Percentiles rank a stretch among this genome's conserved stretches.
Conservation (phyloP, 2,888 invertebrate species). For the Limnephilus lunatus region DNA sequence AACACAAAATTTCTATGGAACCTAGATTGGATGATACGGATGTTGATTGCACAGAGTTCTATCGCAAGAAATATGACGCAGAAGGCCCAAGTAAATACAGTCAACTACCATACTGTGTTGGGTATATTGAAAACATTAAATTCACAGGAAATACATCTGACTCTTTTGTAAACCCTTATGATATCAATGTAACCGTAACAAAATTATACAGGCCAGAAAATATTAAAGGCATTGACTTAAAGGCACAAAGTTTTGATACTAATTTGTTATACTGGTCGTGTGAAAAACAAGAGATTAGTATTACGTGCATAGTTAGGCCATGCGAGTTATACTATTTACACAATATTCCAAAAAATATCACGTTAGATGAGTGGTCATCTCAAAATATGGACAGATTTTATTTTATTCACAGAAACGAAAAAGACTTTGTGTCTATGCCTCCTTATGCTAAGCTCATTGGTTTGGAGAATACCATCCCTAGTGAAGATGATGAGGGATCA, state of each 20-base stretch:
- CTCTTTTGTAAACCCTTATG: constrained; percentile 67
- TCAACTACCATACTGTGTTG: constrained; percentile 50
- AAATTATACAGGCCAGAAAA: constrained; percentile 74
- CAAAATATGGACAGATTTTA: constrained; percentile 72
- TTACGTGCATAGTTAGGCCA: constrained; percentile 70
- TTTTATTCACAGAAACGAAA: constrained; percentile 71
- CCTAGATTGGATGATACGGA: constrained; percentile 40
- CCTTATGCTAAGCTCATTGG: not conserved
- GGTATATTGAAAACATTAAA: constrained; percentile 46
- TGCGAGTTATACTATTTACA: constrained; percentile 72
- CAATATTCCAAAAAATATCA: constrained; percentile 68
- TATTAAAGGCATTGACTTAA: constrained; percentile 69
- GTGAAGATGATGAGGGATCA: not conserved
- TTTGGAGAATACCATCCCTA: not conserved
- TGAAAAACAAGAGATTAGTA: constrained; percentile 69
- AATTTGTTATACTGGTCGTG: constrained; percentile 61
- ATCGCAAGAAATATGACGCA: constrained; percentile 50
- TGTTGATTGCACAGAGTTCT: constrained; percentile 54
- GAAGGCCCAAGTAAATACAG: constrained; percentile 64
- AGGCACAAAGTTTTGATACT: constrained; percentile 68
- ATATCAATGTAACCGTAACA: constrained; percentile 70
- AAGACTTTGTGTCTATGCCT: constrained; percentile 64
- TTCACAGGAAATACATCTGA: not conserved
- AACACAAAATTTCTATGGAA: not conserved
- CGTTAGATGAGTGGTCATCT: constrained; percentile 69